Evolutionary conservation across 2,888 invertebrate genomes (phyloP), one percentile per base, ranked within the genome.

Genomic region (Trissolcus japonicus): DNA sequence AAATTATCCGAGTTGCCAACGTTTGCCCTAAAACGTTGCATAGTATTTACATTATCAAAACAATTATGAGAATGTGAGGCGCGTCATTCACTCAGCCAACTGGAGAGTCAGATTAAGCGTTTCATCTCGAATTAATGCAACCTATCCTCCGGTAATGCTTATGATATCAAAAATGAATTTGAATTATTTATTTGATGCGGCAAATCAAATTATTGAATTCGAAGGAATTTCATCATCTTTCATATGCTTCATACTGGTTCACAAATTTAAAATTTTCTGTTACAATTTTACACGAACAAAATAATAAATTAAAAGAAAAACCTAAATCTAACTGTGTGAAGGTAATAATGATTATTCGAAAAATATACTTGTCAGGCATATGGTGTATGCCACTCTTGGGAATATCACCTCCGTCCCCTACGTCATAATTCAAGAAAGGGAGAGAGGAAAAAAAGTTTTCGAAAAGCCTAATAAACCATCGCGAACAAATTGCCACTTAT

Each of bases 81-180:
- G 19, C 19, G 17, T 21, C 51, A 19, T 51, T 16, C 17, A 51
- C 16, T 51, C 17, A 21, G 21, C 11, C 17, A 51, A 11, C 35
- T 35, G 9, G 9, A 51, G 14, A 16, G 19, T 2, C 11, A 19
- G 2, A 16, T 51, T 51, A 16, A 51, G 19, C 19, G 17, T 11
- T 51, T 13, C 51, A 51, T 19, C 51, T 51, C 1, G 17, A 51
- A 51, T 51, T 51, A 51, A 51, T 35, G 7, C 11, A 35, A 19
- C 21, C 51, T 51, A 17, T 51, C 16, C 46, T 46, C n/a, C 1
- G 11, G 14, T 46, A 14, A 46, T 46, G 14, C 46, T 46, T 14
- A 14, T 46, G 4, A 51, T 25, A 25, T 16, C 17, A 9, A 19
- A 17, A 14, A 21, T 51, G 2, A 17, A 17, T 19, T 17, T 17